These are phyloP conservation scores for Cydia pomonella DNA, from an alignment of 1,140 invertebrate species.

Conservation along the genomic window DNA sequence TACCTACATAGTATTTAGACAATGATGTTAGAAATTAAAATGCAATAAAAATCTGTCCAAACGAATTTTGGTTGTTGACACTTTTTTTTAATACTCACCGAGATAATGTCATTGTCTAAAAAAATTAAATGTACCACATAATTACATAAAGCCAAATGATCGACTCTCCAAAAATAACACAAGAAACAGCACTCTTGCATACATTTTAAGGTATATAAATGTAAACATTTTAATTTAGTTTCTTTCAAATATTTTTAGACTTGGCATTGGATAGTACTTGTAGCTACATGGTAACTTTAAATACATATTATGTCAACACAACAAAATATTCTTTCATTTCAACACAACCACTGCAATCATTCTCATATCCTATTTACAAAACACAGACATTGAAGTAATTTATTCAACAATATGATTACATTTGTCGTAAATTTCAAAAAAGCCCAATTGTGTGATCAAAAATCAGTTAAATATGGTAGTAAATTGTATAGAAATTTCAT, in stretches of 20 bases:
- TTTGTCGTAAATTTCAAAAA: constrained; percentile 5
- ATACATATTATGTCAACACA: constrained; percentile 75
- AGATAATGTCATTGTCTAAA: constrained; percentile 34
- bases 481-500: no score
- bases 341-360: constrained; percentile 56
- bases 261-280: constrained; percentile 71
- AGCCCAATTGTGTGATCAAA: neutral
- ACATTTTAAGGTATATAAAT: constrained; percentile 57
- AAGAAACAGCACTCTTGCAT: constrained; percentile 58
- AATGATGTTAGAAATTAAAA: constrained; percentile 33
- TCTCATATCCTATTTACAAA: constrained; percentile 20
- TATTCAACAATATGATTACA: constrained; percentile 16
- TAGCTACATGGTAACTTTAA: constrained; percentile 78
- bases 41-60: constrained; percentile 2
- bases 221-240: constrained; percentile 63
- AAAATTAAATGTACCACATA: constrained; percentile 23
- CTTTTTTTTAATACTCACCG: neutral
- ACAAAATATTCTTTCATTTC: constrained; percentile 76
- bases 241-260: constrained; percentile 55
- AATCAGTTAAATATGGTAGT: no score
- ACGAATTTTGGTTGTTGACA: neutral
- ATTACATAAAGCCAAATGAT: constrained; percentile 33
- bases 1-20: constrained; percentile 16
- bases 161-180: constrained; percentile 42
- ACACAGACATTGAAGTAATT: constrained; percentile 36